Percentiles rank a stretch among this genome's conserved stretches.
Conservation (phyloP, 92 coral and sea anemone species). For the Diadumene lineata region DNA sequence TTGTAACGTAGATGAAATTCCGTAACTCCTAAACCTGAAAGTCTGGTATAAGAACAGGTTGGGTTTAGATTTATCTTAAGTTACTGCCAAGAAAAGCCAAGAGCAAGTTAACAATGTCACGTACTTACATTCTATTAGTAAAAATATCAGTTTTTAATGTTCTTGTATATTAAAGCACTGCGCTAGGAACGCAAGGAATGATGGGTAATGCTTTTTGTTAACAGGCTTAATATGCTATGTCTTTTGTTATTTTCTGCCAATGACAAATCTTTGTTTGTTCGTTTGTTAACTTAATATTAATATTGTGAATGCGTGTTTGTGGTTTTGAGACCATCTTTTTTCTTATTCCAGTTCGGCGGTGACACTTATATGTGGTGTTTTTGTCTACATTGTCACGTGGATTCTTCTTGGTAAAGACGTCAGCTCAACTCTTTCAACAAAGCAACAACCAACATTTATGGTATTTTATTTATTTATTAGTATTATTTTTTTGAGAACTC, state of each 20-base stretch:
- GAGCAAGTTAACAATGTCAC: background rate
- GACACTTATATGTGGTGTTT: conserved; percentile 66
- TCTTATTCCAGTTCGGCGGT: conserved; percentile 55
- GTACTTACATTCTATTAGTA: background rate
- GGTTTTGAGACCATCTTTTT: too few species aligned
- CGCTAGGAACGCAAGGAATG: too few species aligned
- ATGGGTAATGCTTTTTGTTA: too few species aligned
- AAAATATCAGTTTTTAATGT: too few species aligned
- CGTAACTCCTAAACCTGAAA: background rate
- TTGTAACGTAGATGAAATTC: too few species aligned
- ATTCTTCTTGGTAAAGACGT: conserved; percentile 49
- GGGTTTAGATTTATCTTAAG: background rate
- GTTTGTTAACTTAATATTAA: background rate
- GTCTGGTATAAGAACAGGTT: background rate
- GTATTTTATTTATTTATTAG: conserved; percentile 23
- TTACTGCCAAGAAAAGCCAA: background rate
- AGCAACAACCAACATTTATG: conserved; percentile 69
- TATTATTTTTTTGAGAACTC: background rate
- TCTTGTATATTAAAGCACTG: background rate
- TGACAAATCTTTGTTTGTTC: too few species aligned
- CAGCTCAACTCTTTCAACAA: conserved; percentile 29
- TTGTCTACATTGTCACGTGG: conserved; percentile 65
- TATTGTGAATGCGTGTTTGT: background rate
- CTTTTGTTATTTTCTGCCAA: too few species aligned
- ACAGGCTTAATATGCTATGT: too few species aligned